Evolutionary conservation across 2,113 vertebrate species (phyloP).

Genomic region (rabbit (Oryctolagus cuniculus)): DNA sequence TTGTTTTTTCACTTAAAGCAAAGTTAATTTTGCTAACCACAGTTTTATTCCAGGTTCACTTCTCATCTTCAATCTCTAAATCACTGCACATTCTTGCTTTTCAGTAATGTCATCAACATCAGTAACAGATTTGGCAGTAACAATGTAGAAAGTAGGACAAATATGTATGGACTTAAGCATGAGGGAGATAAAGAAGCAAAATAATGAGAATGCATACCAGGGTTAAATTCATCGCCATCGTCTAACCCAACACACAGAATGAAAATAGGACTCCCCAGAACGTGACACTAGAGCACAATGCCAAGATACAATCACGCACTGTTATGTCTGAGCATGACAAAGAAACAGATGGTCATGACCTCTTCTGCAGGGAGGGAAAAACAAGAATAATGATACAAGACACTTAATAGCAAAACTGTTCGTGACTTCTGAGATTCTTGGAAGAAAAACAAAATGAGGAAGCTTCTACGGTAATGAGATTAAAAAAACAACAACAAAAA

Average conservation of each 20-base stretch:
- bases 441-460: constrained; percentile 86
- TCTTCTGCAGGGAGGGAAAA: constrained; percentile 81
- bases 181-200: constrained; percentile 88
- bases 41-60: constrained; percentile 78
- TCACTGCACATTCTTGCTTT: constrained; percentile 79
- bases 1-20: constrained; percentile 74
- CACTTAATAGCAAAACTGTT: constrained; percentile 83
- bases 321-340: constrained; percentile 88
- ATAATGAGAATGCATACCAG: constrained; percentile 89
- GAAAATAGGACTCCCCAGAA: constrained; percentile 86
- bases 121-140: constrained; percentile 87
- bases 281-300: constrained; percentile 88
- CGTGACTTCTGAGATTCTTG: constrained; percentile 84
- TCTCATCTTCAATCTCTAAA: constrained; percentile 76
- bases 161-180: constrained; percentile 85
- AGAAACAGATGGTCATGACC: constrained; percentile 88
- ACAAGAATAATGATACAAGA: constrained; percentile 84
- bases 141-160: constrained; percentile 82
- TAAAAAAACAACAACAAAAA: constrained; percentile 79
- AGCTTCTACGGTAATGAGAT: constrained; percentile 89
- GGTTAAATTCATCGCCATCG: constrained; percentile 87
- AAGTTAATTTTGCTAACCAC: constrained; percentile 65
- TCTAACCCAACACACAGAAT: constrained; percentile 89
- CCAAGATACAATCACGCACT: constrained; percentile 89
- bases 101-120: constrained; percentile 86